Conservation (phyloP, 2,113 vertebrate genomes). For the Sebastes fasciatus region DNA sequence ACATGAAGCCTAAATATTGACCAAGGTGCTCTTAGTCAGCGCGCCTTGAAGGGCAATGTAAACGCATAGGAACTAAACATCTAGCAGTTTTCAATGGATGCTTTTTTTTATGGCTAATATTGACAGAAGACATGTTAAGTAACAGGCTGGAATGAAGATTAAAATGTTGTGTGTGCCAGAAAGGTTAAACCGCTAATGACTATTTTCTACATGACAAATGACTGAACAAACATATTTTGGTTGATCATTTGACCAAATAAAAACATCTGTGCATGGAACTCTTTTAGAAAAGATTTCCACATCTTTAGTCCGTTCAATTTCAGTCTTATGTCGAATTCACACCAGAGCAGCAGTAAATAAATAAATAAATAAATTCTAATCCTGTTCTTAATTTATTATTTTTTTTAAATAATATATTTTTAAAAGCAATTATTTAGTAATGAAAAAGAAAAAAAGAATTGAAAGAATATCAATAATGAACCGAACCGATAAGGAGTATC, state of each 20-base stretch:
- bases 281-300: not conserved
- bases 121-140: conserved; percentile 23
- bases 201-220: not conserved
- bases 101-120: conserved; percentile 18
- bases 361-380: no score
- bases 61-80: conserved; percentile 26
- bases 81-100: conserved; percentile 1
- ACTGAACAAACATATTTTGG: not conserved
- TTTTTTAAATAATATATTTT: no score
- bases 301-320: not conserved
- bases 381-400: no score
- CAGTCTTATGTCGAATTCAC: not conserved
- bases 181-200: not conserved
- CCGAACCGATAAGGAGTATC: no score
- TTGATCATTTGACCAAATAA: not conserved
- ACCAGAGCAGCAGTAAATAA: no score
- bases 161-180: not conserved
- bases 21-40: conserved; percentile 39
- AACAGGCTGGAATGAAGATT: conserved; percentile 2
- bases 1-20: conserved; percentile 69
- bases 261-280: not conserved
- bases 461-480: no score
- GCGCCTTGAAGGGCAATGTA: conserved; percentile 26
- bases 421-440: no score
- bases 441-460: no score